Evolutionary conservation across 2,113 vertebrate species (phyloP), one percentile per base, ranked within the genome.

Genomic region (Indicator maculatus): DNA sequence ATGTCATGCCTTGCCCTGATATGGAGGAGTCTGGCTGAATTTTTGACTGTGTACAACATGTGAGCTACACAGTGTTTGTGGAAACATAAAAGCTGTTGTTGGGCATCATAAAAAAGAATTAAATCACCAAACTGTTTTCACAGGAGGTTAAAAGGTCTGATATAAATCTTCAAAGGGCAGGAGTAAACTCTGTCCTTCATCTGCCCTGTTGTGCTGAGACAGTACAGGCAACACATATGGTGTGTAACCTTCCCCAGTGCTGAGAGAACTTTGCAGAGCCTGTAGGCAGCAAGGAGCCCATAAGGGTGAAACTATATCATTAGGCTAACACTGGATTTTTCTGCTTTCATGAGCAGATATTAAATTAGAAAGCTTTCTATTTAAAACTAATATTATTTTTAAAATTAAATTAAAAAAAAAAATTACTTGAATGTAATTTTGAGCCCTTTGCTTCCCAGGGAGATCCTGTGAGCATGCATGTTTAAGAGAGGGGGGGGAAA

Each of bases 31-130:
- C 82, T 60, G 61, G 26, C 41, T 78, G 56, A 31, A 69, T 94
- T 95, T 94, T 86, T 41, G 86, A 36, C 66, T 96, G 63, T 91
- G 95, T 93, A 74, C 4, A 16, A 38, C 53, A 72, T 86, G 67
- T 76, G 56, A 73, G 41, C 73, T 71, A 53, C 45, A 60, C 5
- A 31, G 61, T 81, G 70, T 77, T 63, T 93, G 44, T 86, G 78
- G 90, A 75, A 93, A n/a, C 91, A 89, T 83, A 94, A 97, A 95
- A 97, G 82, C 91, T 94, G 61, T 47, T 59, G 83, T 19, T 50
- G 85, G 82, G 5, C 85, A 69, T 81, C 75, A 86, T 86, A 87
- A 96, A 16, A 96, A 97, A 95, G 41, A 89, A 92, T 96, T 88
- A 88, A 89, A 94, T 60, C 58, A 50, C 41, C 28, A 73, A 92